Evolutionary conservation across 2,113 vertebrate species (phyloP).

Genomic region (Heliornis fulica): DNA sequence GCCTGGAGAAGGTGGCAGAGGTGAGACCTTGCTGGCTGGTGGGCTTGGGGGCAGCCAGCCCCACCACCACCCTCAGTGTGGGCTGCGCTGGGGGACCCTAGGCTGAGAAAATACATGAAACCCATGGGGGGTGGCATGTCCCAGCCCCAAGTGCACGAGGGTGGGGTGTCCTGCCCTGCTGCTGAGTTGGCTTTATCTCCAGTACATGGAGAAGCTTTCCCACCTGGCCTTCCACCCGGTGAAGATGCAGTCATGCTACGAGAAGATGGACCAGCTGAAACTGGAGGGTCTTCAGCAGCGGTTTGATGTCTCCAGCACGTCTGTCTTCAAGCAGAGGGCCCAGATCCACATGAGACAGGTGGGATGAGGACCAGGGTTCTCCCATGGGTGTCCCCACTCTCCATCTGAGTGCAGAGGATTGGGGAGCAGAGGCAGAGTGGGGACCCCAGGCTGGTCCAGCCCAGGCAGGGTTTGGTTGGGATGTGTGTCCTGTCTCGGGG

Average conservation of each 20-base stretch:
- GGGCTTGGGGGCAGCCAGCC: background rate
- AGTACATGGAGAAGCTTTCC: constrained; percentile 95
- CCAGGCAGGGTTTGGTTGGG: background rate
- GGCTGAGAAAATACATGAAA: background rate
- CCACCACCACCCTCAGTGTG: background rate
- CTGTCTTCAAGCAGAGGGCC: constrained; percentile 91
- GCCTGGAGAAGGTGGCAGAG: constrained; percentile 86
- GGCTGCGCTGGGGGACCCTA: background rate
- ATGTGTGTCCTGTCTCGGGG: background rate
- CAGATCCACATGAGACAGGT: constrained; percentile 98
- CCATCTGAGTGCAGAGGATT: background rate
- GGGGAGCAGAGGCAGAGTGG: background rate
- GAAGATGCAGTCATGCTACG: constrained; percentile 96
- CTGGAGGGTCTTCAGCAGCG: constrained; percentile 94
- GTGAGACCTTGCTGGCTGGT: constrained; percentile 66
- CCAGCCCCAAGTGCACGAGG: rapidly evolving
- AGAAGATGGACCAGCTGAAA: constrained; percentile 90
- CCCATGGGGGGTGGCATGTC: background rate
- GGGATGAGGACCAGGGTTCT: background rate
- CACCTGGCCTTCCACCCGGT: constrained; percentile 94
- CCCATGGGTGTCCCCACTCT: rapidly evolving
- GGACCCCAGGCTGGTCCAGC: background rate
- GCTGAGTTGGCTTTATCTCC: background rate
- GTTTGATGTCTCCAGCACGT: constrained; percentile 88
- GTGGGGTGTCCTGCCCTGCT: background rate